Evolutionary conservation across 2,797 vertebrate species (phyloP).

Genomic region (Yasuhikotakia modesta): DNA sequence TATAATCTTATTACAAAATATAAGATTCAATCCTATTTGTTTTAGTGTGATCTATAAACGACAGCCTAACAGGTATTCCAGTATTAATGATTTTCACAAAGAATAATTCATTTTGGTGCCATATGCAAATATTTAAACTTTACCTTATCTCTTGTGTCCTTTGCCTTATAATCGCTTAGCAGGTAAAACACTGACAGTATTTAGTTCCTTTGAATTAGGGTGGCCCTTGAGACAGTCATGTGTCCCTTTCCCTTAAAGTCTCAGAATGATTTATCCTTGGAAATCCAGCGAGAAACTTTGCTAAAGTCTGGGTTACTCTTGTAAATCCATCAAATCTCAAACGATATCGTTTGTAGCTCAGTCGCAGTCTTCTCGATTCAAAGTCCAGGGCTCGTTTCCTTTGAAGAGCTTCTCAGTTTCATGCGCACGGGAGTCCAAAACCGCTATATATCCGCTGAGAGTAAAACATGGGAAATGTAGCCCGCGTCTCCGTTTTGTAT

Average conservation of each 20-base stretch:
- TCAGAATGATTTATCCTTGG: constrained; percentile 27
- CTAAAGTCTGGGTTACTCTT: constrained; percentile 11
- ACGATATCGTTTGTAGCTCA: constrained; percentile 20
- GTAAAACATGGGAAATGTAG: constrained; percentile 11
- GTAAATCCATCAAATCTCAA: constrained; percentile 71
- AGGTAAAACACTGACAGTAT: constrained; percentile 49
- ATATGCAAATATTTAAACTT: not conserved
- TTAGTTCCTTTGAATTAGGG: constrained; percentile 56
- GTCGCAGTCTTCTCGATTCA: constrained; percentile 39
- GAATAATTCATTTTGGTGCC: not conserved
- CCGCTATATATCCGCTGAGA: constrained; percentile 64
- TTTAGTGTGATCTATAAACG: no score
- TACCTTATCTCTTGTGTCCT: constrained; percentile 48
- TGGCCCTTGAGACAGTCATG: constrained; percentile 66
- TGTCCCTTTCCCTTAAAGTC: constrained; percentile 43
- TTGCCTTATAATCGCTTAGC: constrained; percentile 38
- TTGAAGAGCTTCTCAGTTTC: constrained; percentile 37
- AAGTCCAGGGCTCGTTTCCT: constrained; percentile 68
- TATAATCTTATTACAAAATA: not conserved
- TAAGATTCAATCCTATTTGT: no score
- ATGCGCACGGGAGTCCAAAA: constrained; percentile 40
- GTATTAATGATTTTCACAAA: not conserved
- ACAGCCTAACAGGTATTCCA: no score
- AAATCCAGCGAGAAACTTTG: constrained; percentile 23
- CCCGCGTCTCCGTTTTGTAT: constrained; percentile 11